Evolutionary conservation across 2,888 invertebrate species (phyloP), one percentile per base, ranked within the genome.

Genomic region (Crossocerus cetratus): DNA sequence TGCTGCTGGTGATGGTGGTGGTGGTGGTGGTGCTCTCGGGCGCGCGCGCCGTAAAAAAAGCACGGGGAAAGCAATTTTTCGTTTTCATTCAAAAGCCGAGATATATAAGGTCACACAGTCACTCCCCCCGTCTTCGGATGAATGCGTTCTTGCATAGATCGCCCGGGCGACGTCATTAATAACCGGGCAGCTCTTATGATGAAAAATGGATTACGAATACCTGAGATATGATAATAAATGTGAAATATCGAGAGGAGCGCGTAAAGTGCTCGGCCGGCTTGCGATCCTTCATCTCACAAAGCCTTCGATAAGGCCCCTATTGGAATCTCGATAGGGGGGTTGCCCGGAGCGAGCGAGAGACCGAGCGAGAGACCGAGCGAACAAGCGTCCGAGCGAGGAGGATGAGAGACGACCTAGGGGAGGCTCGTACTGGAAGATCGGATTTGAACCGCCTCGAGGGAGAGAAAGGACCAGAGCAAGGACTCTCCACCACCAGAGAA

Each of bases 271-370:
- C 82, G 76, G 83, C 69, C 84, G 82, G 77, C 84, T 85, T 80
- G 84, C 87, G 86, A 90, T 90, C 85, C 88, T 83, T 89, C 89
- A 89, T 88, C 88, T 85, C 81, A 87, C 87, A 90, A 90, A 90
- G 89, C 89, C 89, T 81, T 80, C 86, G 89, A 89, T 89, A 89
- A 89, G 86, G 86, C 85, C 81, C 85, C 86, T 88, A 89, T 89
- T 89, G 89, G 90, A 89, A 89, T 90, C 89, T 88, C 88, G 89
- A 90, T 88, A 84, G 88, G 82, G 83, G 80, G 67, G 66, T 32
- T 32, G 32, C 32, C 32, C 32, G 32, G 32, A 32, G n/a, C 49
- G 49, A 14, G 49, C 4, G n/a, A 49, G 49, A 16, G 49, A 49
- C 8, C 49, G 49, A 32, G 75, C 14, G 56, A 64, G 49, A 21